These are phyloP conservation scores for Eretmochelys imbricata DNA, from an alignment of 2,113 vertebrate species.

Conservation along the genomic window DNA sequence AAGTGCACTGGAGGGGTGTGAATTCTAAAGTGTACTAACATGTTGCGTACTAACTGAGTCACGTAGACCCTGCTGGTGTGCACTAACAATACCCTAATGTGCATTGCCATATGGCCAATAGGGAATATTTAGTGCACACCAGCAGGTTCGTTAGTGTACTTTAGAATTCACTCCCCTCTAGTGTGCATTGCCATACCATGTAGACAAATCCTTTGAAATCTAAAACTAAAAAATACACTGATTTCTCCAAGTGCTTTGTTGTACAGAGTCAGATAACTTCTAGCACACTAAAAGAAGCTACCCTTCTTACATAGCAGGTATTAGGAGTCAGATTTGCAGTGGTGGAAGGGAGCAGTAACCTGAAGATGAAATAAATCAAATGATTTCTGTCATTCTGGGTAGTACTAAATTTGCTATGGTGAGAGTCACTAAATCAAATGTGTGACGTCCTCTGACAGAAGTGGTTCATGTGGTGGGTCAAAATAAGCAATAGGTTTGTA, in stretches of 20 bases:
- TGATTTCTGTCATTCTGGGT: not conserved
- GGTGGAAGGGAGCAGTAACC: not conserved
- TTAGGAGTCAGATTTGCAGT: not conserved
- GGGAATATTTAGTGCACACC: no score
- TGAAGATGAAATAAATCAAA: not conserved
- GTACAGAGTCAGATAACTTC: not conserved
- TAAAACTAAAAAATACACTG: not conserved
- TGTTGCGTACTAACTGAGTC: no score
- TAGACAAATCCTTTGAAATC: not conserved
- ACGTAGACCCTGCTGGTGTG: no score
- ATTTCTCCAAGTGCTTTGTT: not conserved
- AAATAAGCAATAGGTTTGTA: slow-evolving; percentile 15
- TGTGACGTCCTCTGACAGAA: not conserved
- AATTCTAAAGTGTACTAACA: no score
- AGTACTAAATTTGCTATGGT: not conserved
- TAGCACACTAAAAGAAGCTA: not conserved
- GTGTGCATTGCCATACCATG: no score
- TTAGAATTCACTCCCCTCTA: no score
- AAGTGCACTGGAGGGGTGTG: no score
- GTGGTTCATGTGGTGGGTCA: not conserved
- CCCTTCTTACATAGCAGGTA: not conserved
- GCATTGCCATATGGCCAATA: no score
- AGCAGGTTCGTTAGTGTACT: no score
- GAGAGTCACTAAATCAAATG: slow-evolving; percentile 42
- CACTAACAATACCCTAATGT: no score